These are phyloP conservation scores for Paedocypris micromegethes DNA, from an alignment of 2,797 vertebrate genomes.

Conservation along the genomic window DNA sequence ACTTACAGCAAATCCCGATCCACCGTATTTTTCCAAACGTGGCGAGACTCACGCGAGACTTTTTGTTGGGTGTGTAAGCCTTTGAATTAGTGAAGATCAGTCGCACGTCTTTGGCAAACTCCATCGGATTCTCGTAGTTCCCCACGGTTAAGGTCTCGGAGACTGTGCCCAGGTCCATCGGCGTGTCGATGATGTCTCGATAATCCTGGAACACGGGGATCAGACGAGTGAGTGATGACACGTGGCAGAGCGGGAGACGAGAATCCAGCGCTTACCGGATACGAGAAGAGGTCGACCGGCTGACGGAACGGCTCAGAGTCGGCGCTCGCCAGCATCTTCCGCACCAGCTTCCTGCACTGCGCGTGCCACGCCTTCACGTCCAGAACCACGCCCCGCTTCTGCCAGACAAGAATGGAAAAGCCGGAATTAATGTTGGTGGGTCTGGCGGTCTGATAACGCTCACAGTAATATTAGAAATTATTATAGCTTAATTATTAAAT, in stretches of 20 bases:
- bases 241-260: neutral
- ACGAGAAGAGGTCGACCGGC: constrained; percentile 83
- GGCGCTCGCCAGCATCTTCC: constrained; percentile 79
- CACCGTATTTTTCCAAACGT: neutral
- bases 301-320: constrained; percentile 90
- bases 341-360: constrained; percentile 83
- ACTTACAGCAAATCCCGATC: neutral
- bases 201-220: constrained; percentile 74
- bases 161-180: constrained; percentile 94
- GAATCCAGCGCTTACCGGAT: constrained; percentile 70
- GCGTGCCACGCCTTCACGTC: constrained; percentile 77
- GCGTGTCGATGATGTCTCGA: constrained; percentile 90
- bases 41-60: constrained; percentile 81
- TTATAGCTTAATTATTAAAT: neutral
- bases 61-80: constrained; percentile 98
- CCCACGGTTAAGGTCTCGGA: constrained; percentile 83
- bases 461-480: too few species aligned
- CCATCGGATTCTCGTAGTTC: constrained; percentile 89
- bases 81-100: constrained; percentile 98
- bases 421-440: neutral
- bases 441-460: too few species aligned
- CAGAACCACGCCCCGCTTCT: constrained; percentile 72
- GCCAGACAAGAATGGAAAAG: constrained; percentile 49
- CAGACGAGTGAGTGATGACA: neutral
- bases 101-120: constrained; percentile 93